Conservation (phyloP, 1,140 invertebrate species). For the Camponotus vicinus region DNA sequence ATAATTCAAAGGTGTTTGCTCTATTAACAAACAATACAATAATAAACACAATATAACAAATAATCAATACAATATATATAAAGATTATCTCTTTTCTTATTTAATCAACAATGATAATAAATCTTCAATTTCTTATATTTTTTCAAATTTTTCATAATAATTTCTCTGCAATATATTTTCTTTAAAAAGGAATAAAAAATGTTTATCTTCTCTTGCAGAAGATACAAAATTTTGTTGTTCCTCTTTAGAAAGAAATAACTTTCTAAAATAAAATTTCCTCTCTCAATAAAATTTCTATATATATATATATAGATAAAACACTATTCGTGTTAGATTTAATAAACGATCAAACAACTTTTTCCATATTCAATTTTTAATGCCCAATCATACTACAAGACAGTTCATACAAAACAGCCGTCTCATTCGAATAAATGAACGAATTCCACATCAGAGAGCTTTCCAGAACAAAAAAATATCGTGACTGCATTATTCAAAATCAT, state of each 20-base stretch:
- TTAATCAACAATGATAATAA: neutral
- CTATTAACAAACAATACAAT: neutral
- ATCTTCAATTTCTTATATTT: neutral
- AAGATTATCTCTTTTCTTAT: neutral
- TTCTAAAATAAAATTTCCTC: constrained; percentile 13
- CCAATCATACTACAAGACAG: neutral
- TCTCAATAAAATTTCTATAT: neutral
- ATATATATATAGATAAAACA: neutral
- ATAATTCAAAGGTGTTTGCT: no score
- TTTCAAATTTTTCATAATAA: neutral
- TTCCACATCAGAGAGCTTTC: neutral
- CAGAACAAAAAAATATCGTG: neutral
- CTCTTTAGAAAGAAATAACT: neutral
- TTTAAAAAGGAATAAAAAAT: no score
- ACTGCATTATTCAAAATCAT: constrained; percentile 5
- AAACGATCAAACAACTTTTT: constrained; percentile 33
- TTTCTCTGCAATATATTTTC: neutral
- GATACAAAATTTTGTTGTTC: neutral
- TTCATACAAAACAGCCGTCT: neutral
- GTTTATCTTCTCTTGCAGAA: no score
- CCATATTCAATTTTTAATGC: neutral
- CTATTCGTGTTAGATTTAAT: neutral
- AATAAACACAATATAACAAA: neutral
- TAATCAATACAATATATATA: neutral
- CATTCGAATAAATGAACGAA: neutral